Evolutionary conservation across 92 coral and sea anemone genomes (phyloP), one percentile per base, ranked within the genome.

Genomic region (Phenganax marumi): DNA sequence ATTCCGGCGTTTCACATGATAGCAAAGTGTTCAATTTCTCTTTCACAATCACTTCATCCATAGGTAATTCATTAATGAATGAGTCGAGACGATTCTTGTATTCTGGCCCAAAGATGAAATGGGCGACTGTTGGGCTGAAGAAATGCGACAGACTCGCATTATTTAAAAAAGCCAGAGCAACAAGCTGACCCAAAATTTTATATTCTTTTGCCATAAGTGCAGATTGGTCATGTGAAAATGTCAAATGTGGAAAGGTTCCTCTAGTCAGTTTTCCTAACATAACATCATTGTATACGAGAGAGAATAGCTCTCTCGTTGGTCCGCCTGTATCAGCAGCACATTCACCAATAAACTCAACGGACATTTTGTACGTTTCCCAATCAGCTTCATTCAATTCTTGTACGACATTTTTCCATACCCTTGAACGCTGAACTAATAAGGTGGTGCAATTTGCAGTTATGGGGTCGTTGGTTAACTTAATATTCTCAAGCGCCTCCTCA

Each of bases 101-200:
- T 1, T 68, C 50, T 55, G 50, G 79, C 11, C 85, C 83, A 14
- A 85, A 75, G 17, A 88, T 39, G 80, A 60, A 80, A 66, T 85
- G 81, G 12, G 83, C 92, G 13, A 89, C 52, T 8, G 73, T 21
- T 10, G 88, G 84, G 23, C 75, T 68, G 76, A 86, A 86, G 46
- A 77, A 79, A 79, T 89, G 88, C 17, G 90, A 84, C 43, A 83
- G 79, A 62, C 86, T 76, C 57, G 83, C 86, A 56, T 72, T 81
- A 84, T 86, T 86, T 48, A 89, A 19, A 43, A 86, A 53, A 6
- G 92, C 86, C 22, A 86, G 65, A 53, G 92, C 88, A 56, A 82
- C 52, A 51, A 84, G 84, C 64, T 83, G 83, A 12, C 92, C 90
- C 43, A 89, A 65, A 8, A 43, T 12, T 56, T 86, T 83, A 62